Evolutionary conservation across 2,888 invertebrate genomes (phyloP).

Genomic region (Macrosoma leucophasiata): DNA sequence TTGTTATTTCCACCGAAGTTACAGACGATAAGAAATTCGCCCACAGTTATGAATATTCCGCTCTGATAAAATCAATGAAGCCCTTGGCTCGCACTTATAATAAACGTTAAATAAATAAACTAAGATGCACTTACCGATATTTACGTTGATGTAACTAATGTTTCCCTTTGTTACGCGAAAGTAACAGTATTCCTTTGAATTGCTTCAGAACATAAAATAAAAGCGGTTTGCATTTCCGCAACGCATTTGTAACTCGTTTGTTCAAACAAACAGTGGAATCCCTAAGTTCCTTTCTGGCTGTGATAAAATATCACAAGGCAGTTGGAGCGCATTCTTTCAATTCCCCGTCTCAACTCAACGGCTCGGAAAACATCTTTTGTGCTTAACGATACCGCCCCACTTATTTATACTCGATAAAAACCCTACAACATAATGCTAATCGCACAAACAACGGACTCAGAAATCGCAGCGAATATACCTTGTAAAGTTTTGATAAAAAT

Average conservation of each 20-base stretch:
- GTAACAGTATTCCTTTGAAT: conserved; percentile 57
- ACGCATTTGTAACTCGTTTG: conserved; percentile 57
- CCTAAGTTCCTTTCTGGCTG: conserved; percentile 51
- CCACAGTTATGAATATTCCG: no score
- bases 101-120: no score
- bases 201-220: conserved; percentile 49
- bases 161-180: conserved; percentile 43
- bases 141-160: conserved; percentile 44
- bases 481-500: conserved; percentile 63
- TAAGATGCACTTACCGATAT: no score
- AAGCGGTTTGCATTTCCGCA: conserved; percentile 60
- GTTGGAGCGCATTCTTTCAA: conserved; percentile 56
- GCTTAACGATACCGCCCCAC: conserved; percentile 38
- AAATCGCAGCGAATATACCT: conserved; percentile 17
- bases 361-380: conserved; percentile 58
- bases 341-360: conserved; percentile 45
- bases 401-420: conserved; percentile 7
- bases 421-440: conserved; percentile 7
- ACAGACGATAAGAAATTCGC: no score
- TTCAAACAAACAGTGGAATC: conserved; percentile 60
- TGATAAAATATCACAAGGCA: conserved; percentile 63
- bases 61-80: no score
- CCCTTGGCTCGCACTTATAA: no score
- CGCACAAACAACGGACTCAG: not conserved
- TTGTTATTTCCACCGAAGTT: no score